Conservation (phyloP, 1,140 invertebrate species). For the Aphidius gifuensis region DNA sequence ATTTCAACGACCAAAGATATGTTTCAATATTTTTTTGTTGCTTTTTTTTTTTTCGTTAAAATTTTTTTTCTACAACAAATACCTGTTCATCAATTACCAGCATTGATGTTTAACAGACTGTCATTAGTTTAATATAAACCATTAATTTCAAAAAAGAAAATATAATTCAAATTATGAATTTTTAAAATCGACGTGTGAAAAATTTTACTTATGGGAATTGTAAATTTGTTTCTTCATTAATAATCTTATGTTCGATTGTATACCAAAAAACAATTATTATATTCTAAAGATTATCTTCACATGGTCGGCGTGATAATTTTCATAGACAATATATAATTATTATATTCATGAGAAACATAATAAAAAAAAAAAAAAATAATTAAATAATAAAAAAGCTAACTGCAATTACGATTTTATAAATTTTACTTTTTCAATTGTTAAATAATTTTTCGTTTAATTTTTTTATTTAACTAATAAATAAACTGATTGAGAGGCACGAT, state of each 20-base stretch:
- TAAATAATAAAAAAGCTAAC: background rate
- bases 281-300: slow-evolving; percentile 19
- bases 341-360: background rate
- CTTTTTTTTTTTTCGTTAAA: too few relatives aligned
- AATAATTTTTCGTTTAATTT: too few relatives aligned
- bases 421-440: too few relatives aligned
- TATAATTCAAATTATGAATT: too few relatives aligned
- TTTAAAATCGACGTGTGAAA: too few relatives aligned
- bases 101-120: slow-evolving; percentile 14
- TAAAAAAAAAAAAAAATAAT: slow-evolving; percentile 1
- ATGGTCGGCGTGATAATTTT: too few relatives aligned
- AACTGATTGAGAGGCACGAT: slow-evolving; percentile 16
- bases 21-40: too few relatives aligned
- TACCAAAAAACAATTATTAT: slow-evolving; percentile 13
- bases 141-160: background rate
- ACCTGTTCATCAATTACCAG: slow-evolving; percentile 21
- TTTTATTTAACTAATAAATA: too few relatives aligned
- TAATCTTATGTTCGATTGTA: too few relatives aligned
- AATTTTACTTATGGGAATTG: too few relatives aligned
- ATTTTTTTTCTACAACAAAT: background rate
- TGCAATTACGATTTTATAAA: background rate
- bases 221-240: too few relatives aligned
- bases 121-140: background rate
- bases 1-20: too few relatives aligned
- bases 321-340: background rate